Evolutionary conservation across 2,888 invertebrate species (phyloP), one percentile per base, ranked within the genome.

Genomic region (Leptinotarsa juncta): DNA sequence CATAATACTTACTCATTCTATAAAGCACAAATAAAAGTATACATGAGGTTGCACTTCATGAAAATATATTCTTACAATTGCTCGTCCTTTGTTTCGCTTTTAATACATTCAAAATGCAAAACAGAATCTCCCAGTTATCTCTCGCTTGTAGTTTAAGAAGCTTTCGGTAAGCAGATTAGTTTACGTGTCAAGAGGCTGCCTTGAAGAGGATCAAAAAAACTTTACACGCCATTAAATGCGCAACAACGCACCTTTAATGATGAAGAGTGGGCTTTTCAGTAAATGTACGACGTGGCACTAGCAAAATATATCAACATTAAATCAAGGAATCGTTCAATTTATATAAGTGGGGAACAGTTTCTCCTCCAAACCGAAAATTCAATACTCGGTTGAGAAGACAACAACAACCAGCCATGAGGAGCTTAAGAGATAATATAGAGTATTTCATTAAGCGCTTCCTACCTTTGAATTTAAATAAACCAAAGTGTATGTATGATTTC

Each of bases 141-240:
- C 7, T 48, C 42, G 57, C 16, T 69, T 51, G 69, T 57, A 48
- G 53, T 69, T 16, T 69, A 69, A 69, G 55, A 57, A 69, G 69
- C 69, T 69, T 69, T 57, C 57, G 16, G n/a, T 69, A 69, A 69
- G 69, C 48, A 57, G 69, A 69, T 69, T 69, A 69, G 60, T 69
- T 53, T 57, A 48, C 48, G 48, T 60, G 60, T 57, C 49, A 57
- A 23, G 20, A 69, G 23, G 57, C 57, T 69, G 48, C 57, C 20
- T 42, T 48, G 69, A 42, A 57, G 20, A 20, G 23, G 57, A 69
- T 69, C 69, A 69, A 60, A 69, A 69, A 69, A 57, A 53, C 18
- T 50, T 53, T 57, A 69, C 48, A 48, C 20, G 42, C 18, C 23
- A 57, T 48, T 69, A 23, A 16, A 20, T 42, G 62, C n/a, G 42